phyloP scores from a whole-genome alignment of 1,140 invertebrate species.

The Drosophila pallidifrons region DNA sequence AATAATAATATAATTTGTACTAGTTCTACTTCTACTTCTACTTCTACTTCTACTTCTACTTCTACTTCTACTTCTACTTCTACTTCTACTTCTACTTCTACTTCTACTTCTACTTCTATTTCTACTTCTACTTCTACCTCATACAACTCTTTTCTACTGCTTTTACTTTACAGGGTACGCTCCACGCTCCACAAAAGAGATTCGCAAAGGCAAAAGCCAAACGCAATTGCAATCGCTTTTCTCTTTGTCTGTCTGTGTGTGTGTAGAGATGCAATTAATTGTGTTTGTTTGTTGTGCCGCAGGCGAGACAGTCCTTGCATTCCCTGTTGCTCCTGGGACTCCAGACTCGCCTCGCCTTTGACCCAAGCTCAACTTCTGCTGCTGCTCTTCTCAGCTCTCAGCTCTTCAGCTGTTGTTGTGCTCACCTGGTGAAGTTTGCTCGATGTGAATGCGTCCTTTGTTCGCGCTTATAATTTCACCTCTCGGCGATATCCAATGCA shows the following conservation, averaged over 20 bases:
- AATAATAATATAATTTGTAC: too few species aligned
- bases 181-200: conserved; percentile 42
- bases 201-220: conserved; percentile 46
- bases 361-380: conserved; percentile 11
- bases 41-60: too few species aligned
- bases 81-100: too few species aligned
- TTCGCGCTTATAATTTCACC: conserved; percentile 78
- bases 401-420: too few species aligned
- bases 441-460: conserved; percentile 85
- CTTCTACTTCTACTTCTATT: too few species aligned
- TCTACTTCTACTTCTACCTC: too few species aligned
- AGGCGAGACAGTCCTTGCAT: conserved; percentile 4
- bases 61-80: too few species aligned
- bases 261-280: conserved; percentile 73
- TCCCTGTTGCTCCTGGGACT: neutral
- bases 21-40: too few species aligned
- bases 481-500: conserved; percentile 84
- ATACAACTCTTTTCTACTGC: neutral
- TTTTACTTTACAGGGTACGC: conserved; percentile 12
- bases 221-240: conserved; percentile 7
- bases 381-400: too few species aligned
- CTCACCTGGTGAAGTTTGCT: conserved; percentile 68
- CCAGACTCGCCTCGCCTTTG: conserved; percentile 9
- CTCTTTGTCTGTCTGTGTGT: neutral
- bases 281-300: conserved; percentile 73